Evolutionary conservation across 2,113 vertebrate species (phyloP).

Genomic region (Sminthopsis crassicaudata): DNA sequence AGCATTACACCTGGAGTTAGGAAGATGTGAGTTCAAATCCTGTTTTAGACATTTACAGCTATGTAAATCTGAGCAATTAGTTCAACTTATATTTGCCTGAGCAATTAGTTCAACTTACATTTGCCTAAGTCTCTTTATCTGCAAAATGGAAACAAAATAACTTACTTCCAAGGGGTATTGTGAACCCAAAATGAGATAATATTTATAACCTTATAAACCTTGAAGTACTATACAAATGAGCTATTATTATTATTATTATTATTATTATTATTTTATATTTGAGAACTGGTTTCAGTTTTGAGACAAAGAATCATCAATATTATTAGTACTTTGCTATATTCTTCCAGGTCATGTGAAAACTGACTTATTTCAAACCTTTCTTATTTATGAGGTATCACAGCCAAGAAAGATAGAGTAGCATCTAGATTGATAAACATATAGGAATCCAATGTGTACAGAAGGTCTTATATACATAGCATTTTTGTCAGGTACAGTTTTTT

Average conservation of each 20-base stretch:
- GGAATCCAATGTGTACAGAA: constrained; percentile 40
- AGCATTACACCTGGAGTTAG: background rate
- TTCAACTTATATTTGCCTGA: background rate
- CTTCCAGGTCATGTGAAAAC: constrained; percentile 18
- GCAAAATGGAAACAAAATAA: background rate
- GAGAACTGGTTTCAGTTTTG: constrained; percentile 29
- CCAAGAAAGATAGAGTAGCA: constrained; percentile 8
- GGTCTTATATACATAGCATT: background rate
- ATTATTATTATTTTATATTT: background rate
- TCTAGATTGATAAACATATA: constrained; percentile 25
- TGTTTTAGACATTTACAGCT: background rate
- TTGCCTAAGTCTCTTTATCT: background rate
- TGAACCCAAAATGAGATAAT: background rate
- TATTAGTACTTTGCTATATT: background rate
- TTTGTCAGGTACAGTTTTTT: constrained; percentile 21
- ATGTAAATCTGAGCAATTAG: no score
- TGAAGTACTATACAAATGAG: background rate
- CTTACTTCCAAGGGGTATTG: background rate
- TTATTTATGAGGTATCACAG: background rate
- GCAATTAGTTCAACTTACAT: background rate
- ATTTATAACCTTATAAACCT: background rate
- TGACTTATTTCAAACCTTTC: background rate
- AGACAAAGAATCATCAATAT: background rate
- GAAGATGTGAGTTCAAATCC: background rate
- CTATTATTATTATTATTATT: background rate